These are phyloP conservation scores for Alviniconcha marisindica DNA, from an alignment of 1,140 invertebrate genomes.

Conservation along the genomic window DNA sequence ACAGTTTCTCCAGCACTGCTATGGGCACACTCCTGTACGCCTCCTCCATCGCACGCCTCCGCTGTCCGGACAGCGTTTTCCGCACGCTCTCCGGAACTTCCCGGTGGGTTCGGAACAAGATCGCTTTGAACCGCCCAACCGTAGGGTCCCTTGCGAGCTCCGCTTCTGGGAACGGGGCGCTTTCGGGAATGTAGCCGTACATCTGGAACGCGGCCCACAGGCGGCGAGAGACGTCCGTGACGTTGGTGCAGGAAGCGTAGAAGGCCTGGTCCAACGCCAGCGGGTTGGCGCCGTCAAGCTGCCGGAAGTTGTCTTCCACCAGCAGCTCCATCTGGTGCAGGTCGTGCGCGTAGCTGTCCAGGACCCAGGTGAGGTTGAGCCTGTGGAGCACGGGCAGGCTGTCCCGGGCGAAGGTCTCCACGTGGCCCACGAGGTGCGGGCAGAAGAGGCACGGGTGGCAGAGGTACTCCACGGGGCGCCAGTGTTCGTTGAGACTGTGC, in stretches of 20 bases:
- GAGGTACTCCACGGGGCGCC: conserved; percentile 40
- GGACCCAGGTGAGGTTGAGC: conserved; percentile 15
- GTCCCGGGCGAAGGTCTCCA: conserved; percentile 46
- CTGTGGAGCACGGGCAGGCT: conserved; percentile 6
- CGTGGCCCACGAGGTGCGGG: conserved; percentile 33
- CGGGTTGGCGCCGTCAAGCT: neutral
- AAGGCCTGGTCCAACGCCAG: neutral
- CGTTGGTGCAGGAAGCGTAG: conserved; percentile 24
- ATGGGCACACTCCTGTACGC: conserved; percentile 29
- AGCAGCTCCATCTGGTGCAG: conserved; percentile 23
- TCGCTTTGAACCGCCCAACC: neutral
- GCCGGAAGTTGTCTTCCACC: conserved; percentile 22
- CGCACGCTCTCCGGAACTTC: neutral
- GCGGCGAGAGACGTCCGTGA: neutral
- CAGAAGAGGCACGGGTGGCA: conserved; percentile 50
- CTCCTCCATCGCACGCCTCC: neutral
- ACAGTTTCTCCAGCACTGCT: conserved; percentile 36
- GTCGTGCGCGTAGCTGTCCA: neutral
- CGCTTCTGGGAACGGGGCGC: neutral
- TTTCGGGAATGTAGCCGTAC: conserved; percentile 35
- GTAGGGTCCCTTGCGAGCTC: conserved; percentile 2
- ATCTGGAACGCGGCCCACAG: conserved; percentile 42
- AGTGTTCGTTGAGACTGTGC: conserved; percentile 46
- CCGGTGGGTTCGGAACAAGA: neutral
- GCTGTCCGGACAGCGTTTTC: neutral